Evolutionary conservation across 1,140 invertebrate species (phyloP), one percentile per base, ranked within the genome.

Genomic region (Papilio machaon): DNA sequence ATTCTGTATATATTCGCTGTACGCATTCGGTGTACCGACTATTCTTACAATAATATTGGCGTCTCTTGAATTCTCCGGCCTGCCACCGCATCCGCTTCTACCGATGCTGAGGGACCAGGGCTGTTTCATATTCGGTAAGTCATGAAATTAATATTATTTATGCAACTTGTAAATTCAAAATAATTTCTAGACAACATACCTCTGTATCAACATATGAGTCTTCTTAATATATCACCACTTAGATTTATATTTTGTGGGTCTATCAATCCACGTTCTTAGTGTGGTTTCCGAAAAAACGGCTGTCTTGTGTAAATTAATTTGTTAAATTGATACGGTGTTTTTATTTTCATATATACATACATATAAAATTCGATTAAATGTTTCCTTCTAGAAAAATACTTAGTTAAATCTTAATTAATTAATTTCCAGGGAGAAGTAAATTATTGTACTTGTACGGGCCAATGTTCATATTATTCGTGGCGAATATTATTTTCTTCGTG

Each of bases 361-460:
- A 43, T 43, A 43, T 6, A 43, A 43, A 43, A 43, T 7, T 43
- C 38, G 38, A 43, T 7, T 43, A 43, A 43, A 43, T 43, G 3
- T 43, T 43, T 43, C 7, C 38, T 43, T 43, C 38, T 43, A 6
- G 38, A 43, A 19, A 19, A 19, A 58, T 58, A n/a, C 9, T 58
- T 19, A 58, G 8, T 10, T n/a, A 19, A 58, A 19, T 43, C 38
- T 43, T 19, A n/a, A 49, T 54, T 60, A 43, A 10, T 23, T 54
- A 54, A 73, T 46, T 92, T 92, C 43, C 87, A 94, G 92, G 91
- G 15, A 85, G 52, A 10, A 89, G 87, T 70, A 90, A 85, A 80
- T 80, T 94, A 15, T 43, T 94, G 0, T 94, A 94, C 81, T 73
- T 94, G 2, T 94, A 94, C 79, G 85, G 86, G 1, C 93, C 93